phyloP scores from a whole-genome alignment of 2,797 vertebrate genomes.

The Tarsius wallacei region DNA sequence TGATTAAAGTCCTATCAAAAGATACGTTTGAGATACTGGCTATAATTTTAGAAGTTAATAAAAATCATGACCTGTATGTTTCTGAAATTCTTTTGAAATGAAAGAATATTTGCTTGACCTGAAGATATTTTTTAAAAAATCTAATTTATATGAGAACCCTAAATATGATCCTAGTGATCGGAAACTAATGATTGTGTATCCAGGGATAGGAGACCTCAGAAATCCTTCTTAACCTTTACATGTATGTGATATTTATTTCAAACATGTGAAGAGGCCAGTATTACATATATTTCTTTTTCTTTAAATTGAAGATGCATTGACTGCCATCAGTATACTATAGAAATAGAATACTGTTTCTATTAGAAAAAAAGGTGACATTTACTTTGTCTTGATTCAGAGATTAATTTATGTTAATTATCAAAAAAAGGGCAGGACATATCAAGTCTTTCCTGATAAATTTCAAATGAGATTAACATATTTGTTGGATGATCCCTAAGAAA shows the following conservation, averaged over 20 bases:
- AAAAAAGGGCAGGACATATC: not conserved
- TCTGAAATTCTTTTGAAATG: slow-evolving; percentile 69
- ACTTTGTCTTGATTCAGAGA: slow-evolving; percentile 35
- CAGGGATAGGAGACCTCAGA: not conserved
- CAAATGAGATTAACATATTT: slow-evolving; percentile 8
- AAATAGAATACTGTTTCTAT: slow-evolving; percentile 6
- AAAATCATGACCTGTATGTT: slow-evolving; percentile 75
- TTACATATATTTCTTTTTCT: not conserved
- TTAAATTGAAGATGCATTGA: slow-evolving; percentile 36
- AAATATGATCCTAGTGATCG: not conserved
- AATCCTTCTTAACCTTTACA: not conserved
- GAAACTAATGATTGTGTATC: not conserved
- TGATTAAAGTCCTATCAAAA: slow-evolving; percentile 72
- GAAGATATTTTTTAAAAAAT: not conserved
- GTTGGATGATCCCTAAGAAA: not conserved
- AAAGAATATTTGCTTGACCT: slow-evolving; percentile 16
- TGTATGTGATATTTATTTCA: slow-evolving; percentile 51
- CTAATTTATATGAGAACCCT: slow-evolving; percentile 9
- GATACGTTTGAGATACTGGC: slow-evolving; percentile 56
- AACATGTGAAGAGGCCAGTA: not conserved
- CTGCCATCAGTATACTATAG: not conserved
- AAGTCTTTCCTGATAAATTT: slow-evolving; percentile 35
- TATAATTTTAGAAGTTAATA: slow-evolving; percentile 77
- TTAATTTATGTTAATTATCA: slow-evolving; percentile 38
- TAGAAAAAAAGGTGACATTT: slow-evolving; percentile 41